Evolutionary conservation across 2,797 vertebrate genomes (phyloP).

Genomic region (Anguilla obscura): DNA sequence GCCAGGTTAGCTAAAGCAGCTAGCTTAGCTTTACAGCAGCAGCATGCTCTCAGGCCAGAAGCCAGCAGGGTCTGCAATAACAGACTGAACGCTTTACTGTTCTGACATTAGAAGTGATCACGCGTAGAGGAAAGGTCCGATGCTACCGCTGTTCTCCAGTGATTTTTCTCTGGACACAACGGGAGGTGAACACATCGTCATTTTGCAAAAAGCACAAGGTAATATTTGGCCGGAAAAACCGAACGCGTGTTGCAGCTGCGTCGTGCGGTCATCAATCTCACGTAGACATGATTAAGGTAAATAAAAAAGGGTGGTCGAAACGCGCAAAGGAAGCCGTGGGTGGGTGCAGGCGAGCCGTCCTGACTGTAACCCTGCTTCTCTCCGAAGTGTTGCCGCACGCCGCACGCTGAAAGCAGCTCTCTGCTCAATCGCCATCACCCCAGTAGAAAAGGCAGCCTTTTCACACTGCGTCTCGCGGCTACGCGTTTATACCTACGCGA

Average conservation of each 20-base stretch:
- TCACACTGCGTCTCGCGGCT: constrained; percentile 13
- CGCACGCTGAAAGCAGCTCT: not conserved
- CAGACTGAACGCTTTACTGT: not conserved
- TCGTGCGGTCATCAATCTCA: not conserved
- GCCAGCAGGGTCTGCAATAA: too few relatives aligned
- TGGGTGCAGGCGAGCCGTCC: not conserved
- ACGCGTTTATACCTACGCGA: constrained; percentile 15
- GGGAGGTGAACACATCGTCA: not conserved
- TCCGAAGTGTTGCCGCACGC: not conserved
- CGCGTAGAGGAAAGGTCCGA: not conserved
- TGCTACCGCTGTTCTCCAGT: not conserved
- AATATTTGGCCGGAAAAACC: not conserved
- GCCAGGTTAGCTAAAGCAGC: not conserved
- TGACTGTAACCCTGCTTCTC: not conserved
- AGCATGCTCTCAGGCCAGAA: too few relatives aligned
- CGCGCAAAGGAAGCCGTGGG: not conserved
- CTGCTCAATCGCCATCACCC: not conserved
- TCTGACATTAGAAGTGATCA: not conserved
- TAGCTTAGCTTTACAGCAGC: too few relatives aligned
- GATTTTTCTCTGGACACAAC: not conserved
- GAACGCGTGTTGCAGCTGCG: not conserved
- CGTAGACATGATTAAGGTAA: not conserved
- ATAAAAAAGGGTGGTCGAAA: not conserved
- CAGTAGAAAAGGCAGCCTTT: not conserved
- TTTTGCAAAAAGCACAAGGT: not conserved